These are phyloP conservation scores for Tinamus major DNA, from an alignment of 2,797 vertebrate genomes.

Conservation along the genomic window DNA sequence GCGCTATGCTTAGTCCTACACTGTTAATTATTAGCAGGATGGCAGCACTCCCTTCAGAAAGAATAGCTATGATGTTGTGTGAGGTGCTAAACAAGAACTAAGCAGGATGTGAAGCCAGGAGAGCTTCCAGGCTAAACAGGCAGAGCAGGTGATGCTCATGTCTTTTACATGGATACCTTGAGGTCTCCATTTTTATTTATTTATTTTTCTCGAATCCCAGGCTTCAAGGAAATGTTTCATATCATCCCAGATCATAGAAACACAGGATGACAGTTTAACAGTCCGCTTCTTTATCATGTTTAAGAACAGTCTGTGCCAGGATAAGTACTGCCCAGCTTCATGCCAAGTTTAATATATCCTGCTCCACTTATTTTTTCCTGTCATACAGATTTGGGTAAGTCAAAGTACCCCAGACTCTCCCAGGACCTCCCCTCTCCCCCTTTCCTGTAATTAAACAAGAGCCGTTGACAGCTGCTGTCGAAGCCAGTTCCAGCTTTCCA, in stretches of 20 bases:
- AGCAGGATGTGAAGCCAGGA: background rate
- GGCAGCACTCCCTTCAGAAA: background rate
- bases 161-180: background rate
- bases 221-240: background rate
- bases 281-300: constrained; percentile 4
- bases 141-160: background rate
- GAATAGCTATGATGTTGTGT: background rate
- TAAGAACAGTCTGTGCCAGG: background rate
- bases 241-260: background rate
- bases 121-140: background rate
- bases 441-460: constrained; percentile 54
- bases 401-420: constrained; percentile 9
- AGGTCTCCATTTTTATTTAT: too few species aligned
- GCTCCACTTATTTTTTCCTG: constrained; percentile 28
- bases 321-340: background rate
- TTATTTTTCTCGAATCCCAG: background rate
- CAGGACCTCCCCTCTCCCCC: constrained; percentile 3
- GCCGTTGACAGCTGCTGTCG: constrained; percentile 24
- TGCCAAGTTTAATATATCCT: background rate
- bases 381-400: constrained; percentile 29
- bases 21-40: background rate
- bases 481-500: background rate
- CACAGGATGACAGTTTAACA: constrained; percentile 38
- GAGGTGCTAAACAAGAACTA: background rate
- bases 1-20: background rate